Base-by-base conservation (phyloP, 2,113 vertebrate species). In the Odobenus rosmarus region DNA sequence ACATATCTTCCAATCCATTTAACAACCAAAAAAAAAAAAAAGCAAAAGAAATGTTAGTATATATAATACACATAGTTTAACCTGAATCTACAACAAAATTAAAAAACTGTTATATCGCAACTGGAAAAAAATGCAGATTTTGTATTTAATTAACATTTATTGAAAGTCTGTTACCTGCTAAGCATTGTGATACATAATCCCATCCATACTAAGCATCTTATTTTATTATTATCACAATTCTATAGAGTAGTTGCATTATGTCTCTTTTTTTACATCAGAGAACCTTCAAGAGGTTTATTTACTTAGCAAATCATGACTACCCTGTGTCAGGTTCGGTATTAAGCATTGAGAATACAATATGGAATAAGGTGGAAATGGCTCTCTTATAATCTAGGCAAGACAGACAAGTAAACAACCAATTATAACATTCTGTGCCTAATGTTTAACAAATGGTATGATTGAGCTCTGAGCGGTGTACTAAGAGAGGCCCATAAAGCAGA, bases 1-100 rank as follows among this genome's bases (percentile, higher is more conserved):
- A 42, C 76, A 67, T 62, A 62, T 88, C 92, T 95, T 79, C 6
- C 4, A 93, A 87, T 36, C 14, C 24, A 87, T 61, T 96, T 92
- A 96, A 83, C 31, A 93, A 53, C 51, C 18, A 49, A 36, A 16
- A 9, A 53, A 51, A 15, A 7, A 13, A 36, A 72, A 59, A 3
- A 64, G 12, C 15, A 49, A 85, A 91, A 77, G 42, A n/a, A 64
- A 77, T 57, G 42, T 39, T 79, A 14, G 2, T 33, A 24, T 33
- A 33, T 61, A 14, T 24, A 59, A 33, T 16, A 57, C 1, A 64
- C 1, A 2, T 6, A 57, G n/a, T 87, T 51, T 69, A 64, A 93
- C 51, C 1, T 77, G 1, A 88, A 81, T 69, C 61, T 76, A 81
- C 5, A 10, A 49, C 11, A 74, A 80, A 96, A 88, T 36, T 33